A percentile compares a stretch with the other conserved stretches of the same genome.
These are phyloP conservation scores for Hipparchia sbordonii DNA, from an alignment of 2,888 invertebrate genomes.

Conservation along the genomic window DNA sequence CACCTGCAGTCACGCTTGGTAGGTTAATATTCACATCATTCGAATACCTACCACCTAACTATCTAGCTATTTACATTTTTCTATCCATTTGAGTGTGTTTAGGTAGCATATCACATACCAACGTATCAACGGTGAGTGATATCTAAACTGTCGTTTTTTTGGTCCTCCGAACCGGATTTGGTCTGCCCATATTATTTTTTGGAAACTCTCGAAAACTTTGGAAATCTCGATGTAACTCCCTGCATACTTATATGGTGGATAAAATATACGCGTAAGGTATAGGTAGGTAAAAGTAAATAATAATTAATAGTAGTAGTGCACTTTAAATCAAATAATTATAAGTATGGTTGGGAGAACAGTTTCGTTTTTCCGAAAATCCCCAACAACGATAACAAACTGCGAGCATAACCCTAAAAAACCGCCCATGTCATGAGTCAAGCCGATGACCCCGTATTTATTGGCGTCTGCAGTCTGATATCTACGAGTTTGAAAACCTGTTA, in stretches of 20 bases:
- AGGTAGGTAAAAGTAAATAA: too few relatives aligned
- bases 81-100: too few relatives aligned
- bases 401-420: constrained; percentile 14
- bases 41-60: not conserved
- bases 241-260: too few relatives aligned
- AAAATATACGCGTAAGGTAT: too few relatives aligned
- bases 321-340: too few relatives aligned
- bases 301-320: not conserved
- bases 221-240: too few relatives aligned
- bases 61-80: not conserved
- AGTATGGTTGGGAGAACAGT: too few relatives aligned
- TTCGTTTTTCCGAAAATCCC: too few relatives aligned
- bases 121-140: too few relatives aligned
- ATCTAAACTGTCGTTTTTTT: not conserved
- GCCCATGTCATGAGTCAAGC: constrained; percentile 16
- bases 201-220: not conserved
- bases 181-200: not conserved
- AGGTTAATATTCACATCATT: constrained; percentile 44
- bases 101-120: too few relatives aligned
- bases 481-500: constrained; percentile 16
- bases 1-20: constrained; percentile 32
- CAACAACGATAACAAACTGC: constrained; percentile 7
- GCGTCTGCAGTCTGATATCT: constrained; percentile 20
- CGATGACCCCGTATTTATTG: constrained; percentile 17
- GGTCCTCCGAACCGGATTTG: not conserved